Conservation (phyloP, 2,797 vertebrate genomes). For the Jordanella pulchra region DNA sequence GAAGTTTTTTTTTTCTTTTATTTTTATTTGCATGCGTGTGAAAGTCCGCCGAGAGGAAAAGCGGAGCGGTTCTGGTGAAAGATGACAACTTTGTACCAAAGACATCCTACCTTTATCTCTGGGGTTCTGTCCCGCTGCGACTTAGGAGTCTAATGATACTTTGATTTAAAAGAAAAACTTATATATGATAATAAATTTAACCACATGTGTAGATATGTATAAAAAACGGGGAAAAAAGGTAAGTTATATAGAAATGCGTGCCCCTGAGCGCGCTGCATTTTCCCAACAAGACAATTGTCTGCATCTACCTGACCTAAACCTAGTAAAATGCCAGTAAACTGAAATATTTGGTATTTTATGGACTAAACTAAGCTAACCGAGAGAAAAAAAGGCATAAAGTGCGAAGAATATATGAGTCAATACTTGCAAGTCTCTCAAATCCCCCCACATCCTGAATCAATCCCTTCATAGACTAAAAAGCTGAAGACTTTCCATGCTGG, state of each 20-base stretch:
- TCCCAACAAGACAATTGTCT: conserved; percentile 43
- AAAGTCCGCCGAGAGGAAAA: conserved; percentile 46
- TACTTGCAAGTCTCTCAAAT: conserved; percentile 20
- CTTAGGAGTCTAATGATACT: not conserved
- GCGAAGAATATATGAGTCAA: conserved; percentile 9
- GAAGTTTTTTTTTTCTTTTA: conserved; percentile 45
- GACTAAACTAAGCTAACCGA: conserved; percentile 25
- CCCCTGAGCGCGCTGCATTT: conserved; percentile 11
- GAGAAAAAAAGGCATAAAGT: not conserved
- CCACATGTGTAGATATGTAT: conserved; percentile 17
- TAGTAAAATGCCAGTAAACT: conserved; percentile 30
- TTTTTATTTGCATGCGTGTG: conserved; percentile 4
- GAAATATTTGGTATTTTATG: conserved; percentile 13
- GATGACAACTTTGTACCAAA: conserved; percentile 62
- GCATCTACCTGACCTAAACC: conserved; percentile 13
- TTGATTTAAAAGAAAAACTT: not conserved
- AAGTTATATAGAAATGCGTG: conserved; percentile 2
- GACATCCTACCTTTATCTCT: conserved; percentile 29
- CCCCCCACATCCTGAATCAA: conserved; percentile 24
- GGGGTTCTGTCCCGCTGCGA: conserved; percentile 3
- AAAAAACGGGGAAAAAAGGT: not conserved
- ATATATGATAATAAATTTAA: conserved; percentile 30
- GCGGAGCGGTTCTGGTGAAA: conserved; percentile 43
- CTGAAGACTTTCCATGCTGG: conserved; percentile 29
- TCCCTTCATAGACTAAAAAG: conserved; percentile 21